Percentiles rank a stretch among this genome's conserved stretches.
Evolutionary conservation across 2,113 vertebrate genomes (phyloP).

Genomic region (Chaetodon auriga): DNA sequence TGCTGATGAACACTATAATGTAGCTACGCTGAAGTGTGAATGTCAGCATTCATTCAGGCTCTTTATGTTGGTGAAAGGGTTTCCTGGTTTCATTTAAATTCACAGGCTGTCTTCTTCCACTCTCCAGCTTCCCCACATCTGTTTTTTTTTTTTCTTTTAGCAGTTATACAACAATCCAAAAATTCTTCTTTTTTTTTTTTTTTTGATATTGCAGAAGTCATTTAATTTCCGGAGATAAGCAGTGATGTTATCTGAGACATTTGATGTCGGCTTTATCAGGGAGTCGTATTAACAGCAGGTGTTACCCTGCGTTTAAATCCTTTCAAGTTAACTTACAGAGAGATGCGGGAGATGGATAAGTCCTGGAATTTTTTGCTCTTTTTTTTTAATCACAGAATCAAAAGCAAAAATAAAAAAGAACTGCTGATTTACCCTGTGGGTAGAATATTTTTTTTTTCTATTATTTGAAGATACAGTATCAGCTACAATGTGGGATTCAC

Average conservation of each 20-base stretch:
- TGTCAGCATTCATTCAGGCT: not conserved
- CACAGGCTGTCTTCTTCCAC: not conserved
- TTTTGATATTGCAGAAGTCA: conserved; percentile 46
- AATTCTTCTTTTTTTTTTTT: not conserved
- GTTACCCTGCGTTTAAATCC: conserved; percentile 68
- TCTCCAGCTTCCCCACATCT: conserved; percentile 12
- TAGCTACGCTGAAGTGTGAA: not conserved
- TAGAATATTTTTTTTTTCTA: conserved; percentile 18
- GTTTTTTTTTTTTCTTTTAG: conserved; percentile 25
- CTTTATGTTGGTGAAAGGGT: not conserved
- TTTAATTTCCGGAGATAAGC: conserved; percentile 74
- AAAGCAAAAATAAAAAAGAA: conserved; percentile 18
- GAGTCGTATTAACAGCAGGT: conserved; percentile 67
- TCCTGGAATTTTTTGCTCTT: conserved; percentile 17
- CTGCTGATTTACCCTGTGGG: conserved; percentile 14
- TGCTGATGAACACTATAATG: not conserved
- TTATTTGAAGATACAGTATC: not conserved
- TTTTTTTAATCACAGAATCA: conserved; percentile 55
- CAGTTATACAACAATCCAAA: conserved; percentile 40
- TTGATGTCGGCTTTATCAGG: conserved; percentile 74
- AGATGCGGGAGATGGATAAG: conserved; percentile 61
- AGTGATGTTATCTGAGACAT: conserved; percentile 72
- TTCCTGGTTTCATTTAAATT: conserved; percentile 43
- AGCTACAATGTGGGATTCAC: not conserved
- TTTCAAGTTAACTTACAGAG: conserved; percentile 72